These are phyloP conservation scores for Orestias chungarensis DNA, from an alignment of 2,797 vertebrate genomes.

Conservation along the genomic window DNA sequence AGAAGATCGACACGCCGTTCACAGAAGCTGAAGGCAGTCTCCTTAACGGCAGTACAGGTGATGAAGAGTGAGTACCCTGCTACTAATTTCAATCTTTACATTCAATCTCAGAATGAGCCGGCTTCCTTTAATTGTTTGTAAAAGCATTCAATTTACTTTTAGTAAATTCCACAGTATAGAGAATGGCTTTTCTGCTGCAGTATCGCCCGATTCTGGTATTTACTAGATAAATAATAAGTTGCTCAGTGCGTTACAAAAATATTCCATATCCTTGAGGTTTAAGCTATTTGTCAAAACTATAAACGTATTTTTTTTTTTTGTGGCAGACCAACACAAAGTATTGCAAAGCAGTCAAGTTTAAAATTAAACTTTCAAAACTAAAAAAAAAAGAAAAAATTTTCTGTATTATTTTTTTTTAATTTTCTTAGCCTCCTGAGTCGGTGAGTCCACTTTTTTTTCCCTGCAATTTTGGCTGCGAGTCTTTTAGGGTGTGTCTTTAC, in stretches of 20 bases:
- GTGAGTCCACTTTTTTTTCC: not conserved
- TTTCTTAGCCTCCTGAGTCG: not conserved
- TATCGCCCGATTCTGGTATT: not conserved
- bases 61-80: conserved; percentile 74
- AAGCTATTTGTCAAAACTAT: not conserved
- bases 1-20: conserved; percentile 59
- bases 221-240: not conserved
- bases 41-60: conserved; percentile 66
- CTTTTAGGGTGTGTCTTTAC: not conserved
- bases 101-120: not conserved
- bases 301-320: not conserved
- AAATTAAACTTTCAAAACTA: too few species aligned
- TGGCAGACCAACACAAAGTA: not conserved
- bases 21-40: conserved; percentile 55
- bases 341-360: not conserved
- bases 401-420: too few species aligned
- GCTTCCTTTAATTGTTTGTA: not conserved
- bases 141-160: not conserved
- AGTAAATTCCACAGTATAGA: not conserved
- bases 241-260: not conserved
- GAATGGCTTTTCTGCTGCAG: not conserved
- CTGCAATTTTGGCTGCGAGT: not conserved
- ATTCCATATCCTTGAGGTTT: not conserved
- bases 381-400: too few species aligned
- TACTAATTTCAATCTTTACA: not conserved